Percentiles rank a stretch among this genome's conserved stretches.
Conservation (phyloP, 64 coral and sea anemone species). For the Dendronephthya gigantea region DNA sequence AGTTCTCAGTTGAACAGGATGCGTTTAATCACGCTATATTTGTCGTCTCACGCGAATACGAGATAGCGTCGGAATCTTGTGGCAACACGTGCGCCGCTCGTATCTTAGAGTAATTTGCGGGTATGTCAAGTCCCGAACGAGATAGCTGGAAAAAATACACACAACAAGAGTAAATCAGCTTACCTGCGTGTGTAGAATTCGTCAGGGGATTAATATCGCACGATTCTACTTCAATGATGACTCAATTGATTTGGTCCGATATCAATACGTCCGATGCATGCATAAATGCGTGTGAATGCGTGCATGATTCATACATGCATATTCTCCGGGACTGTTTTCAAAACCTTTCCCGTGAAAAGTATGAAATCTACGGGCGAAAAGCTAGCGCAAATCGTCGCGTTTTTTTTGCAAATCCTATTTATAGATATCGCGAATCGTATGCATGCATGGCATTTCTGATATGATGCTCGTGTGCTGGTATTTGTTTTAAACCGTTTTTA, state of each 20-base stretch:
- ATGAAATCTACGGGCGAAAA: too few species aligned
- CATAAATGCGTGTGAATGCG: neutral
- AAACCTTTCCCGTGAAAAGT: neutral
- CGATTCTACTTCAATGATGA: neutral
- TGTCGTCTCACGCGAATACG: neutral
- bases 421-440: too few species aligned
- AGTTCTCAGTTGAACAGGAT: neutral
- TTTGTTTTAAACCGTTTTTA: too few species aligned
- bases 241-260: neutral
- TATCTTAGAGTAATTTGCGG: neutral
- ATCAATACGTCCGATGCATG: neutral
- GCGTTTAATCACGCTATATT: neutral
- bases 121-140: neutral
- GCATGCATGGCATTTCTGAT: too few species aligned
- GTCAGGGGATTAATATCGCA: neutral
- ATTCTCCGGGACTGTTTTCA: neutral
- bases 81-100: neutral
- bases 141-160: neutral
- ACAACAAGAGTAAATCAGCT: neutral
- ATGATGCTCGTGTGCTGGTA: too few species aligned
- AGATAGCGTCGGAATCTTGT: too few species aligned
- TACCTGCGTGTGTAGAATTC: neutral
- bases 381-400: too few species aligned
- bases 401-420: too few species aligned
- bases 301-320: neutral